Evolutionary conservation across 2,113 vertebrate genomes (phyloP).

Genomic region (Leucosticte australis): DNA sequence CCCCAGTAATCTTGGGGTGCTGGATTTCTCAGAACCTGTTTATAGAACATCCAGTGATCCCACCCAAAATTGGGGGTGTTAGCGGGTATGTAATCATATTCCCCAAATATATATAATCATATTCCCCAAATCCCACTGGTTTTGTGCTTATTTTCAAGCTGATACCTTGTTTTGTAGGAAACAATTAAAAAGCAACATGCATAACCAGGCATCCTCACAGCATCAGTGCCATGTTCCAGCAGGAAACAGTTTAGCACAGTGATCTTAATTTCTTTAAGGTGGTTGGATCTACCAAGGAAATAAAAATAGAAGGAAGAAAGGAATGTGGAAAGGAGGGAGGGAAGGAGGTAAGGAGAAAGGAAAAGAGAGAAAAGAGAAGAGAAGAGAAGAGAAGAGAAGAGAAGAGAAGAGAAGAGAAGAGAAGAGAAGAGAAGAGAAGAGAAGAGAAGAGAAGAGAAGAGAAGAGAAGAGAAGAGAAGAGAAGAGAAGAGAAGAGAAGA

Average conservation of each 20-base stretch:
- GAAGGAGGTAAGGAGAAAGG: too few species aligned
- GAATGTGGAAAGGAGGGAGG: too few species aligned
- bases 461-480: rapidly evolving
- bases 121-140: not conserved
- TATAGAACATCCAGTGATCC: not conserved
- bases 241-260: not conserved
- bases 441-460: too few species aligned
- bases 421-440: rapidly evolving
- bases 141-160: not conserved
- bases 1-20: not conserved
- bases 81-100: not conserved
- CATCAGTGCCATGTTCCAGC: not conserved
- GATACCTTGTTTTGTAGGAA: slow-evolving; percentile 15
- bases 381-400: too few species aligned
- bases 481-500: rapidly evolving
- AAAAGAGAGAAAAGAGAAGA: rapidly evolving
- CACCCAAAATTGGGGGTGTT: not conserved
- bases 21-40: not conserved
- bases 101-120: not conserved
- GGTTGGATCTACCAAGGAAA: not conserved
- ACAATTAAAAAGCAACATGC: not conserved
- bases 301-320: not conserved
- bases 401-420: not conserved
- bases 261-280: not conserved
- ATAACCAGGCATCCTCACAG: not conserved